Evolutionary conservation across 2,113 vertebrate genomes (phyloP).

Genomic region (Hyaena hyaena): DNA sequence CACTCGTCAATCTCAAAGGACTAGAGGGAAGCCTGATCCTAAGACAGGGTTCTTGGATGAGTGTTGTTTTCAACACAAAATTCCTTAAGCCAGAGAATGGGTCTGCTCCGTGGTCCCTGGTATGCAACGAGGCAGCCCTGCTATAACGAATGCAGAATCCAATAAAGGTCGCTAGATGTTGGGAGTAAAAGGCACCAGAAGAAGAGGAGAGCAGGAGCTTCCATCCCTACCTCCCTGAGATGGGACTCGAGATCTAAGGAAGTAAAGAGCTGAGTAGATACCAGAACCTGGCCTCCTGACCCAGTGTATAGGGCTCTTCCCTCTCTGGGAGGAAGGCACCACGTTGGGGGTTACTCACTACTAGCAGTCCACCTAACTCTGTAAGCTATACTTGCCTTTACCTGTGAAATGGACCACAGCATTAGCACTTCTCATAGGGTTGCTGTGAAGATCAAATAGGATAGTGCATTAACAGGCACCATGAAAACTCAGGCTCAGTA

Average conservation of each 20-base stretch:
- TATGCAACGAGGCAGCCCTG: fast-evolving
- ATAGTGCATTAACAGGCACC: background rate
- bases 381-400: background rate
- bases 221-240: background rate
- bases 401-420: background rate
- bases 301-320: background rate
- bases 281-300: background rate
- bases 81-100: background rate
- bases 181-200: background rate
- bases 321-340: background rate
- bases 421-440: background rate
- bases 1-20: background rate
- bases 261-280: background rate
- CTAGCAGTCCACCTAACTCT: background rate
- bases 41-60: background rate
- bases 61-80: background rate
- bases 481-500: background rate
- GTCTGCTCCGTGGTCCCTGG: background rate
- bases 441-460: background rate
- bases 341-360: background rate
- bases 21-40: background rate
- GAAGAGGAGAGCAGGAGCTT: background rate
- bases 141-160: background rate
- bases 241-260: background rate
- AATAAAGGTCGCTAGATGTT: fast-evolving